These are phyloP conservation scores for Cinara cedri DNA, from an alignment of 2,888 invertebrate species.

Conservation along the genomic window DNA sequence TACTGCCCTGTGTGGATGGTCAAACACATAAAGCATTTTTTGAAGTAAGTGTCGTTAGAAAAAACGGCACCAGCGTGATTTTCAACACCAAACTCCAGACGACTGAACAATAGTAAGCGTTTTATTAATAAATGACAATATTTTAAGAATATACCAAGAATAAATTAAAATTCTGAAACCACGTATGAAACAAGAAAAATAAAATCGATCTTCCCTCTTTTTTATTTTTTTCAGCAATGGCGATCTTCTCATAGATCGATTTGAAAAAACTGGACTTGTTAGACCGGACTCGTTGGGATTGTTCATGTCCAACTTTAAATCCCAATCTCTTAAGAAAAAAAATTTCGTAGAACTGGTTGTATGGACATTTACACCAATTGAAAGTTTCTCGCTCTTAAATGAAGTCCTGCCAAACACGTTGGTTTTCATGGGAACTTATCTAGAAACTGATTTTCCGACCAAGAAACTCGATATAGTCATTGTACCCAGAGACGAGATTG, in stretches of 20 bases:
- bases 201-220: too few species aligned
- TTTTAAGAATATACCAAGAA: too few species aligned
- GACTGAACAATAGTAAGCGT: constrained; percentile 31
- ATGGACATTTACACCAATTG: background rate
- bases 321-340: background rate
- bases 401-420: constrained; percentile 43
- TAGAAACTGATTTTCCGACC: constrained; percentile 31
- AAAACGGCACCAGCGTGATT: constrained; percentile 29
- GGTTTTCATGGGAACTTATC: constrained; percentile 21
- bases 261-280: constrained; percentile 48
- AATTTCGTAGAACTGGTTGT: constrained; percentile 14
- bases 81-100: constrained; percentile 45
- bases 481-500: background rate
- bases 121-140: too few species aligned
- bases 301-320: constrained; percentile 46
- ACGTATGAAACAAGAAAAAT: too few species aligned
- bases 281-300: constrained; percentile 41
- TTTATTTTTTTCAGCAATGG: constrained; percentile 15
- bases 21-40: constrained; percentile 42
- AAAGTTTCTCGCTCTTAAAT: constrained; percentile 10
- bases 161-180: too few species aligned
- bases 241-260: constrained; percentile 34
- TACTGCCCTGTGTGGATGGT: constrained; percentile 43
- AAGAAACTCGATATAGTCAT: constrained; percentile 43
- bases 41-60: constrained; percentile 47